Base-by-base conservation (phyloP, 2,888 invertebrate species). In the Thereva unica region DNA sequence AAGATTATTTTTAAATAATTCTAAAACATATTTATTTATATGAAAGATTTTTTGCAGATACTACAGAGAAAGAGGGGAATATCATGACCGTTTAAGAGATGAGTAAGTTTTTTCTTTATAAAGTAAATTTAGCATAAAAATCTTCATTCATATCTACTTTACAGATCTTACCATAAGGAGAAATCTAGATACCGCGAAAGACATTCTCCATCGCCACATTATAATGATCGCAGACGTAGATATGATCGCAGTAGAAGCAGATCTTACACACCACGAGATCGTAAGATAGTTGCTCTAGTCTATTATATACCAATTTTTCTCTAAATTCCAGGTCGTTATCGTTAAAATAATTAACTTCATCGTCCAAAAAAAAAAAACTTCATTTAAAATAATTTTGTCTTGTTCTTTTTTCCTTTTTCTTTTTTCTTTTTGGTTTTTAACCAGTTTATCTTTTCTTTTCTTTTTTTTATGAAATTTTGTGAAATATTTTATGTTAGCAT, bases 191-290 rank as follows among this genome's bases (percentile, higher is more conserved):
- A 67, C 38, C 57, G 53, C 12, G 56, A 69, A 50, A 71, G 72
- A 63, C 68, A 72, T 10, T 75, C 76, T 52, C 73, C 73, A 10
- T 73, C 74, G 23, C 75, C 74, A 40, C 66, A 70, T 34, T 68
- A 68, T 55, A 34, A 45, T 53, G 69, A 70, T 41, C 70, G 71
- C 9, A 68, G 71, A 67, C 71, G 72, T 67, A 72, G 73, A 42
- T 76, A 75, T 56, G 71, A 74, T 45, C 75, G 74, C 3, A 75
- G 76, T 38, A 75, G 68, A 52, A 67, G 70, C 45, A 76, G 74
- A 57, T 76, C 80, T 10, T 73, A 73, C 69, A 74, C 77, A 10
- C 75, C 75, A 50, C 65, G 67, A 49, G 64, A 68, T 47, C 66
- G 70, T 64, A 38, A 59, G 3, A 38, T 4, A 34, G 9, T 23